Percentiles rank a stretch among this genome's conserved stretches.
Conservation (phyloP, 2,888 invertebrate species). For the Odiellus spinosus region DNA sequence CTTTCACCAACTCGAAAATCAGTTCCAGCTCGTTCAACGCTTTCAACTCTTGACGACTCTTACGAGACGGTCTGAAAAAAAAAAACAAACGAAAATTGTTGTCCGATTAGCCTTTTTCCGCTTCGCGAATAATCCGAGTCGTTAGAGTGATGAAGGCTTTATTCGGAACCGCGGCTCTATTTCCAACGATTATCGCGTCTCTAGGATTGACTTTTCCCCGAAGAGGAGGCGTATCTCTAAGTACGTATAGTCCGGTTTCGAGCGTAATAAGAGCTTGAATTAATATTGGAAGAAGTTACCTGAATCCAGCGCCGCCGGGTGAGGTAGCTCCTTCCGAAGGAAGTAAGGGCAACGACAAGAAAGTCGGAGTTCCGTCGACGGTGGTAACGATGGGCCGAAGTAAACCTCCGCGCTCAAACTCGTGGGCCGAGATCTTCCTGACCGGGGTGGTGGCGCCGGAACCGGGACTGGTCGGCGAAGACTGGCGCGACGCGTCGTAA, state of each 20-base stretch:
- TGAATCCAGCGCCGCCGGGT: too few relatives aligned
- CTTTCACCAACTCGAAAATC: constrained; percentile 89
- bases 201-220: too few relatives aligned
- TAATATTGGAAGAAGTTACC: too few relatives aligned
- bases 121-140: too few relatives aligned
- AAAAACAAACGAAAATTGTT: too few relatives aligned
- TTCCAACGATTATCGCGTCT: too few relatives aligned
- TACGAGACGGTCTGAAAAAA: constrained; percentile 7
- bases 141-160: too few relatives aligned
- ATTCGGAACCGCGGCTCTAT: too few relatives aligned
- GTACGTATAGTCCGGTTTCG: too few relatives aligned
- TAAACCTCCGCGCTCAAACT: constrained; percentile 82
- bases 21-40: constrained; percentile 83
- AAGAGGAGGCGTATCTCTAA: too few relatives aligned
- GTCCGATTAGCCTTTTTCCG: too few relatives aligned
- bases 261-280: too few relatives aligned
- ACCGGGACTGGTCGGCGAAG: constrained; percentile 45
- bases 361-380: constrained; percentile 84
- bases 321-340: constrained; percentile 50
- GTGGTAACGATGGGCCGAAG: constrained; percentile 85
- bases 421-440: constrained; percentile 82
- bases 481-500: constrained; percentile 21
- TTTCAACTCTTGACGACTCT: constrained; percentile 43
- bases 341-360: constrained; percentile 39
- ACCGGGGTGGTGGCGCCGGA: constrained; percentile 88